Base-by-base conservation (phyloP, 2,797 vertebrate species). In the Sebastes melanostomus region DNA sequence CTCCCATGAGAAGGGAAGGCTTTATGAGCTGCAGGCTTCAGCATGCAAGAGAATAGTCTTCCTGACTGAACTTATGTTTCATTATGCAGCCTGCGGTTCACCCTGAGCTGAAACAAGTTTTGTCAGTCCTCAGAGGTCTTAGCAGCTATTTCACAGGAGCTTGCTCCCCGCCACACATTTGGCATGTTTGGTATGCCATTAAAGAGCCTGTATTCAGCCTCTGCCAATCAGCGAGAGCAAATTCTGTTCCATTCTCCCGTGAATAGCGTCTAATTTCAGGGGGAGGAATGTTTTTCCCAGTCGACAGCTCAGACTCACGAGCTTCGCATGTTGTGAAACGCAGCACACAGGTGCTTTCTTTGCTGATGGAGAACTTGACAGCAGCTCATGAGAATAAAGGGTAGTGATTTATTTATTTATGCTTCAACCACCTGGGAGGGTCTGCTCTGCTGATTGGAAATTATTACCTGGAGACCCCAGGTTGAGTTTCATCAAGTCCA, bases 341-440 rank as follows among this genome's bases (percentile, higher is more conserved):
- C 66, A n/a, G 72, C 74, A 38, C 66, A 24, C 68, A 61, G 63
- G 38, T 29, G 72, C 11, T 30, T 56, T 12, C 11, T 25, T 56
- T 12, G 1, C 30, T 70, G 32, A 76, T 16, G 55, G 78, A 52
- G 59, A 62, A 16, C 38, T 38, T 81, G 63, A 72, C 52, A 72
- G 70, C 72, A 72, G 32, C 78, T 72, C 46, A 38, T 30, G 16
- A 22, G 6, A 72, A 59, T 55, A 25, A 29, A 20, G 22, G 3
- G 29, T 3, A n/a, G 27, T 18, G 10, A 56, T 74, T 75, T 67
- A 76, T 66, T 78, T 16, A 71, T 74, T 68, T 18, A 32, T 11
- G 32, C 62, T 50, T 69, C 36, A 61, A 54, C 59, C 70, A 72
- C 42, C 62, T 61, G 78, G 76, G 77, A 72, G 76, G 24, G 27